Percentiles rank a stretch among this genome's conserved stretches.
phyloP scores from a whole-genome alignment of 2,888 invertebrate genomes.

The Drosophila anomelani region DNA sequence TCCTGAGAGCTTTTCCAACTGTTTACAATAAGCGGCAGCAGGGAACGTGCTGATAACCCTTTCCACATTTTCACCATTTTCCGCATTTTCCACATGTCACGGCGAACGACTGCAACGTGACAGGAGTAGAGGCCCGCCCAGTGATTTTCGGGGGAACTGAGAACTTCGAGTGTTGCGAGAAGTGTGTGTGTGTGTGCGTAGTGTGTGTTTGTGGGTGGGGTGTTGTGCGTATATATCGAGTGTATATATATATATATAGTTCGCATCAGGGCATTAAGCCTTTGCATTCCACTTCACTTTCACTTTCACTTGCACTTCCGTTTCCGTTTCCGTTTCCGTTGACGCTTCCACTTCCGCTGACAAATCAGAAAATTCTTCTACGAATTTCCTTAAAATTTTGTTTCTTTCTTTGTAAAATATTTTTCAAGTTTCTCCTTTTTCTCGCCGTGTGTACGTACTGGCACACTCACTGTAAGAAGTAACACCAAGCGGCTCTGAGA shows the following conservation, averaged over 20 bases:
- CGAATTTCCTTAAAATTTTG: not conserved
- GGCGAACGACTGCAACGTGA: constrained; percentile 34
- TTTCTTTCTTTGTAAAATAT: not conserved
- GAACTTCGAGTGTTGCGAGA: constrained; percentile 5
- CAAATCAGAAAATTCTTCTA: constrained; percentile 23
- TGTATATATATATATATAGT: constrained; percentile 61
- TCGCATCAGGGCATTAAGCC: not conserved
- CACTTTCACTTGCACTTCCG: constrained; percentile 46
- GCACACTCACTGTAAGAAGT: constrained; percentile 97
- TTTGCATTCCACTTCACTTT: constrained; percentile 52
- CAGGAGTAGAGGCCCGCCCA: constrained; percentile 5
- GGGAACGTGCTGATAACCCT: constrained; percentile 27
- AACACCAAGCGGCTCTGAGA: constrained; percentile 93
- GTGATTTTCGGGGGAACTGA: not conserved
- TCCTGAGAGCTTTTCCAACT: constrained; percentile 10
- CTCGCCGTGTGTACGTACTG: constrained; percentile 14
- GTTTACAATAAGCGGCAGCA: constrained; percentile 5
- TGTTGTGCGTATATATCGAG: constrained; percentile 6
- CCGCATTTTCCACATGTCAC: constrained; percentile 25
- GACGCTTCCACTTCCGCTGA: constrained; percentile 27
- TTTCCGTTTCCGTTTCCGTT: constrained; percentile 31
- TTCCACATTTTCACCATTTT: constrained; percentile 18
- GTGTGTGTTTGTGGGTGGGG: constrained; percentile 10
- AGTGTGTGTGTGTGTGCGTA: constrained; percentile 27
- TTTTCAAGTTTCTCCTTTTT: not conserved